Percentiles rank a stretch among this genome's conserved stretches.
phyloP scores from a whole-genome alignment of 2,888 invertebrate species.

The Sialis lutaria region DNA sequence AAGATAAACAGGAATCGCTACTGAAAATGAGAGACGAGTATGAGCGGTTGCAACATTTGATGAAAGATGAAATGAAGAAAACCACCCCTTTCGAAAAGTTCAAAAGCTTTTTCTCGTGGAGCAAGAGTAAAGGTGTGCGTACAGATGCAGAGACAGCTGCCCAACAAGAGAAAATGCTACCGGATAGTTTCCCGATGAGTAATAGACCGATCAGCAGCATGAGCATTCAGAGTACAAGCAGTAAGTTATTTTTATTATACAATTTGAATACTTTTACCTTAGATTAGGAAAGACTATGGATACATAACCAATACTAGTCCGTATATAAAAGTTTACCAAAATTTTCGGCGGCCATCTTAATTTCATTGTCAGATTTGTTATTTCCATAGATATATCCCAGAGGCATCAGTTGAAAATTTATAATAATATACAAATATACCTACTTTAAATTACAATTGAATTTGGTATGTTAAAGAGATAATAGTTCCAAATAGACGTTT shows the following conservation, averaged over 20 bases:
- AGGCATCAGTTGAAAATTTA: too few species aligned
- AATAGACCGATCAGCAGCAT: constrained; percentile 49
- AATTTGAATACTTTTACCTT: too few species aligned
- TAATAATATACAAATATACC: too few species aligned
- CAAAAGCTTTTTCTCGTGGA: constrained; percentile 53
- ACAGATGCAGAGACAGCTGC: constrained; percentile 8
- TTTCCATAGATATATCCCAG: too few species aligned
- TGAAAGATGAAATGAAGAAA: constrained; percentile 50
- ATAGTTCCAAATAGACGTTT: too few species aligned
- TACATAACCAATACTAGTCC: too few species aligned
- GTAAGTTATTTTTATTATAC: constrained; percentile 20
- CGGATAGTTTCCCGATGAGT: background rate
- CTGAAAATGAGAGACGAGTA: constrained; percentile 66
- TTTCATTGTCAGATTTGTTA: too few species aligned
- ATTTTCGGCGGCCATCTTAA: too few species aligned
- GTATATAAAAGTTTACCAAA: too few species aligned
- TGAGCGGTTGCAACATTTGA: constrained; percentile 61
- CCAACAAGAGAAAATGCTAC: constrained; percentile 5
- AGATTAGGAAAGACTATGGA: too few species aligned
- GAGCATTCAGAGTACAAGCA: constrained; percentile 48
- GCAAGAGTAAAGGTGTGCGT: constrained; percentile 30
- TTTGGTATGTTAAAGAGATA: too few species aligned
- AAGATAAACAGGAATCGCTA: constrained; percentile 69
- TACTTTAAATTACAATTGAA: too few species aligned
- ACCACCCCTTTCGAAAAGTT: constrained; percentile 68